Evolutionary conservation across 2,888 invertebrate species (phyloP), one percentile per base, ranked within the genome.

Genomic region (Heliconius ismenius): DNA sequence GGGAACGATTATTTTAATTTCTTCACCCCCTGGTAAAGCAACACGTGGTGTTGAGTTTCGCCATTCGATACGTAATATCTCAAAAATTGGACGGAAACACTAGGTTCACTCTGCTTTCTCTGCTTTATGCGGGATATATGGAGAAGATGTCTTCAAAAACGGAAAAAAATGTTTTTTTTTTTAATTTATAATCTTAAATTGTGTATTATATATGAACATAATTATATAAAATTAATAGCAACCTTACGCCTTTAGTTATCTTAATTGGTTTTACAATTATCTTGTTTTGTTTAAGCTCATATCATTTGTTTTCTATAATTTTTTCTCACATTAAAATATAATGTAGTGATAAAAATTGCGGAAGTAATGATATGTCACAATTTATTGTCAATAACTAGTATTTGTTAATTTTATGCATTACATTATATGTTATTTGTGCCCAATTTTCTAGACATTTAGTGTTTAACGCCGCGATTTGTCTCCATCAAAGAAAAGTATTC

Each of bases 221-320:
- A 21, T 18, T 18, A 49, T 49, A 21, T 49, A 49, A 21, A 21
- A 21, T 9, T 21, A 49, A 49, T 21, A 49, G 9, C 7, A 49
- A 49, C 49, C 49, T 67, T 24, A 67, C 65, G 39, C 43, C 39
- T n/a, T 39, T 36, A n/a, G 26, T 70, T 70, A 70, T 70, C 69
- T 70, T 70, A 70, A 70, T 58, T 32, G 6, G 4, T 58, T 54
- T 32, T 21, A 54, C 13, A 54, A 70, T 70, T 70, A 54, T 28
- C 11, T 28, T 70, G 54, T 70, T 65, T 13, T 54, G 67, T 67
- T 13, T n/a, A 67, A 3, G 26, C 26, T 60, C 24, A 10, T 36
- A n/a, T 67, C 39, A 24, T 11, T 28, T 21, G 13, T 70, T 54
- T 70, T 70, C 28, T 58, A n/a, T 70, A 70, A n/a, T 54, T 54